Evolutionary conservation across 2,113 vertebrate genomes (phyloP).

Genomic region (Bambusicola thoracicus): DNA sequence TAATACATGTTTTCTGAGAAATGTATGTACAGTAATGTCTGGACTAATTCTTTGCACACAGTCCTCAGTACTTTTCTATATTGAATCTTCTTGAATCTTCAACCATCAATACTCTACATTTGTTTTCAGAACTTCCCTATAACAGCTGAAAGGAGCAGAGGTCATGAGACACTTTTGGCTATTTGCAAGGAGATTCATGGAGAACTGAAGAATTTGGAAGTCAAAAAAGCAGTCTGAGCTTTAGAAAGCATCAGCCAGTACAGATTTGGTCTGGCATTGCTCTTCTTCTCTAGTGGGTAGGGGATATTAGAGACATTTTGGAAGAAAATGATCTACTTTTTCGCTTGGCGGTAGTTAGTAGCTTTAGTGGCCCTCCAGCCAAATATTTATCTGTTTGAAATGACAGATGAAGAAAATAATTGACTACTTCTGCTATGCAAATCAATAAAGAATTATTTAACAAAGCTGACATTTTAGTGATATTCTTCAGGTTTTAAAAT

Average conservation of each 20-base stretch:
- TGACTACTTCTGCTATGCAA: background rate
- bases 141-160: background rate
- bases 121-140: background rate
- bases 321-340: background rate
- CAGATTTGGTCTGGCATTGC: background rate
- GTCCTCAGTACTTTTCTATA: background rate
- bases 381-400: background rate
- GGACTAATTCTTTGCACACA: background rate
- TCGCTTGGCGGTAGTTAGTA: background rate
- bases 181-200: background rate
- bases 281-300: background rate
- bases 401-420: background rate
- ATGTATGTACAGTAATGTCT: no score
- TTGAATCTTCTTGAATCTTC: background rate
- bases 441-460: constrained; percentile 1
- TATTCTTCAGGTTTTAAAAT: background rate
- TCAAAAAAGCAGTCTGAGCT: background rate
- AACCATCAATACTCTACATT: background rate
- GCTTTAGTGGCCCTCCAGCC: background rate
- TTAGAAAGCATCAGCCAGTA: background rate
- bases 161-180: background rate
- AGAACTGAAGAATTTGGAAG: background rate
- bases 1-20: background rate
- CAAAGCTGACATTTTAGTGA: background rate
- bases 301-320: background rate